Percentiles rank a stretch among this genome's conserved stretches.
These are phyloP conservation scores for Bombus confusus DNA, from an alignment of 1,140 invertebrate species.

Conservation along the genomic window DNA sequence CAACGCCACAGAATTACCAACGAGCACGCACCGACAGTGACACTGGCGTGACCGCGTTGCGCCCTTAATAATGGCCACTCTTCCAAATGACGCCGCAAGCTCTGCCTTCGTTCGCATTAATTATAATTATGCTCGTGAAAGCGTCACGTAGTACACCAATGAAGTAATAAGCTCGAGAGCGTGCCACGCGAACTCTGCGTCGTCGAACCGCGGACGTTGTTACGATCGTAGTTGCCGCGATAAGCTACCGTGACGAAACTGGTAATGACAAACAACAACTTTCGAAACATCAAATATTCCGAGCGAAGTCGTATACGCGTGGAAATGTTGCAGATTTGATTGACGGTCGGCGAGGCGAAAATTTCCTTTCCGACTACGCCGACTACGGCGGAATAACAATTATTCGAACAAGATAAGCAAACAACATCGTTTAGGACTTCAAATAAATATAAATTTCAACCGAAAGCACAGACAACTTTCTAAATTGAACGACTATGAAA, in stretches of 20 bases:
- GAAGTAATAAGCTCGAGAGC: conserved; percentile 59
- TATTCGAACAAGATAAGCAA: background rate
- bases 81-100: conserved; percentile 32
- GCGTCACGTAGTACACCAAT: conserved; percentile 51
- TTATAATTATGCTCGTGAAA: conserved; percentile 56
- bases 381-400: rapidly evolving
- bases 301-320: background rate
- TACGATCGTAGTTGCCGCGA: background rate
- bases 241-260: background rate
- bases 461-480: background rate
- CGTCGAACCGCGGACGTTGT: background rate
- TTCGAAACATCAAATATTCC: background rate
- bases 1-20: conserved; percentile 56
- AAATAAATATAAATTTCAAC: background rate
- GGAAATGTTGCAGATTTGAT: background rate
- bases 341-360: background rate
- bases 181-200: background rate
- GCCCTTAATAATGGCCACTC: conserved; percentile 61
- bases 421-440: background rate
- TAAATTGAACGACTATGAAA: background rate
- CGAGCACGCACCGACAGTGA: conserved; percentile 63
- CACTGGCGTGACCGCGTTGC: conserved; percentile 38
- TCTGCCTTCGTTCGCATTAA: conserved; percentile 49
- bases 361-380: background rate
- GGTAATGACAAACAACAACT: conserved; percentile 5